Evolutionary conservation across 2,888 invertebrate species (phyloP).

Genomic region (Crossocerus cetratus): DNA sequence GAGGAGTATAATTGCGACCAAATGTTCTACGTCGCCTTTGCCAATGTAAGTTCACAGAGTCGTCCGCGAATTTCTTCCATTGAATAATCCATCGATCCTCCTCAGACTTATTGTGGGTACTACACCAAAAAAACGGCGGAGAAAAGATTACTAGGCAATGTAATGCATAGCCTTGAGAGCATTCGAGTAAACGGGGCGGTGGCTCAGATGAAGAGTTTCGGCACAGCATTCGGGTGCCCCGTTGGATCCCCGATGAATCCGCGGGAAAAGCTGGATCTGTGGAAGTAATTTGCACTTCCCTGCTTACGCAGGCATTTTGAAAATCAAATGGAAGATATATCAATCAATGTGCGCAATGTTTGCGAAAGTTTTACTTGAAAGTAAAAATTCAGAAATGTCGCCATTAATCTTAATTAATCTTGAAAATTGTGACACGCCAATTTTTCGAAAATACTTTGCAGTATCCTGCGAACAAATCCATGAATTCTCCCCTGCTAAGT

Average conservation of each 20-base stretch:
- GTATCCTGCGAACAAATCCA: too few relatives aligned
- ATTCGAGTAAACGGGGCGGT: slow-evolving; percentile 6
- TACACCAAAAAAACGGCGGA: background rate
- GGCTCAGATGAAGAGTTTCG: background rate
- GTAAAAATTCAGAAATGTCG: too few relatives aligned
- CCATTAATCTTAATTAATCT: too few relatives aligned
- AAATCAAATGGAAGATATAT: too few relatives aligned
- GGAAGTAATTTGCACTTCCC: background rate
- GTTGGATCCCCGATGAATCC: background rate
- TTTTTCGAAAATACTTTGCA: too few relatives aligned
- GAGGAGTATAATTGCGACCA: slow-evolving; percentile 1
- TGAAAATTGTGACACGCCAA: too few relatives aligned
- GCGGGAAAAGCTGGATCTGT: background rate
- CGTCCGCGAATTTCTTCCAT: background rate
- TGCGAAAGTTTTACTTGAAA: too few relatives aligned
- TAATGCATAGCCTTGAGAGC: background rate
- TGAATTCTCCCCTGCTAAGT: too few relatives aligned
- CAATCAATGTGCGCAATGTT: too few relatives aligned
- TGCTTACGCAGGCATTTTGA: too few relatives aligned
- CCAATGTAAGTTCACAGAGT: background rate
- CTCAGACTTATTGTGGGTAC: background rate
- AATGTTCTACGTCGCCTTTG: slow-evolving; percentile 3
- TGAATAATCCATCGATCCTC: background rate
- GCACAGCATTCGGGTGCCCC: background rate
- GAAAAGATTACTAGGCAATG: too few relatives aligned